A percentile compares a stretch with the other conserved stretches of the same genome.
Conservation (phyloP, 2,797 vertebrate species). For the Epinephelus coioides region DNA sequence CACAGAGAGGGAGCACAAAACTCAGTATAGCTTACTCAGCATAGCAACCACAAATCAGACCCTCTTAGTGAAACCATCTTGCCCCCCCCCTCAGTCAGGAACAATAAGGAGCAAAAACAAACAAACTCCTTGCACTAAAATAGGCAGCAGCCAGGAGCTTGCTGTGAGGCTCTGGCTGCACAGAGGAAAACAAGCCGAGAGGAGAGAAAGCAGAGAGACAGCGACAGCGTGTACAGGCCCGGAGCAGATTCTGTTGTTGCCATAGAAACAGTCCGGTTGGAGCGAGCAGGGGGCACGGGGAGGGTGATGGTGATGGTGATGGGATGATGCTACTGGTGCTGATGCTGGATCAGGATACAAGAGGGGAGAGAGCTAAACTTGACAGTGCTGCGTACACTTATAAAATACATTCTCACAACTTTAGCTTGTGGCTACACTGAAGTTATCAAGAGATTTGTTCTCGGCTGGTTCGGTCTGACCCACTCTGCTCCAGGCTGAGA, state of each 20-base stretch:
- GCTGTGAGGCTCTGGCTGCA: constrained; percentile 50
- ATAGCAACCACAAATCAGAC: constrained; percentile 25
- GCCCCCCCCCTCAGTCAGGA: constrained; percentile 7
- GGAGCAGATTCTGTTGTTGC: constrained; percentile 81
- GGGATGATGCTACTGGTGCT: constrained; percentile 69
- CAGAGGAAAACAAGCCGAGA: constrained; percentile 64
- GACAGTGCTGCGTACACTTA: not conserved
- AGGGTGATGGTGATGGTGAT: constrained; percentile 63
- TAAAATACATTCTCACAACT: constrained; percentile 14
- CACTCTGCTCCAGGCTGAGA: not conserved
- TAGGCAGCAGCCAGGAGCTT: constrained; percentile 53
- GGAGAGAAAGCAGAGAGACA: constrained; percentile 61
- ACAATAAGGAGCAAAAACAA: constrained; percentile 56
- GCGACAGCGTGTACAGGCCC: constrained; percentile 61
- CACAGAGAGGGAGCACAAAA: constrained; percentile 7
- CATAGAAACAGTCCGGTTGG: constrained; percentile 81
- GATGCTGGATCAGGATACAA: constrained; percentile 51
- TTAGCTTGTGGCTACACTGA: not conserved
- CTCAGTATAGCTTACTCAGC: constrained; percentile 50
- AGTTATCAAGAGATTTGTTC: not conserved
- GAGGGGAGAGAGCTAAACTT: constrained; percentile 11
- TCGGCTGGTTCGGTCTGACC: not conserved
- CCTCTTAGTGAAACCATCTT: constrained; percentile 27
- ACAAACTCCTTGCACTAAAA: constrained; percentile 53
- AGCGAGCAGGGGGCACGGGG: constrained; percentile 66